phyloP scores from a whole-genome alignment of 2,797 vertebrate species.

The Poecilia picta region DNA sequence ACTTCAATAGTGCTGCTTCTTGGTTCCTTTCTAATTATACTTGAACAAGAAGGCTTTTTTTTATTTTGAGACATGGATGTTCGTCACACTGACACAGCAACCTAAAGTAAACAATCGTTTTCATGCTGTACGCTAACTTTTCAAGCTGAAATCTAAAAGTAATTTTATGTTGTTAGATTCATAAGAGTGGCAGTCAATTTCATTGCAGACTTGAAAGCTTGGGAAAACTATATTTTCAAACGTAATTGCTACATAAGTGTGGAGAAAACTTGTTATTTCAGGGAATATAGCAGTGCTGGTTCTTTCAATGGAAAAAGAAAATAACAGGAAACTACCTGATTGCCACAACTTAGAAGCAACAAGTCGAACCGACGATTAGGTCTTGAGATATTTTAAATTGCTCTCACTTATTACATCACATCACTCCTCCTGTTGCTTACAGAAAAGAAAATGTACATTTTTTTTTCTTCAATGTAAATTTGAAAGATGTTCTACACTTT shows the following conservation, averaged over 20 bases:
- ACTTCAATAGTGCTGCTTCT: neutral
- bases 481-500: neutral
- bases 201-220: conserved; percentile 20
- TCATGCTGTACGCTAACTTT: conserved; percentile 16
- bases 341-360: conserved; percentile 17
- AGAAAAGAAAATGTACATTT: neutral
- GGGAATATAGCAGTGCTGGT: neutral
- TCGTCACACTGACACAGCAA: conserved; percentile 1
- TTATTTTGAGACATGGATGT: neutral
- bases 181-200: conserved; percentile 12
- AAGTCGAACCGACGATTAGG: neutral
- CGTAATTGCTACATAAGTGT: conserved; percentile 33
- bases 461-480: too few relatives aligned
- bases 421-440: neutral
- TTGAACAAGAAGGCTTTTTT: neutral
- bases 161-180: conserved; percentile 2
- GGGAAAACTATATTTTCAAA: conserved; percentile 17
- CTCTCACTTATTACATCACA: neutral
- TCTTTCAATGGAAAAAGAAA: conserved; percentile 18
- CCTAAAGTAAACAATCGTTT: conserved; percentile 24
- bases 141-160: conserved; percentile 16
- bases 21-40: neutral
- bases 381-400: conserved; percentile 1
- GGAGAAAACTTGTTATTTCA: conserved; percentile 19
- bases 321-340: conserved; percentile 14